phyloP scores from a whole-genome alignment of 2,797 vertebrate species.

The Centropyge bicolor region DNA sequence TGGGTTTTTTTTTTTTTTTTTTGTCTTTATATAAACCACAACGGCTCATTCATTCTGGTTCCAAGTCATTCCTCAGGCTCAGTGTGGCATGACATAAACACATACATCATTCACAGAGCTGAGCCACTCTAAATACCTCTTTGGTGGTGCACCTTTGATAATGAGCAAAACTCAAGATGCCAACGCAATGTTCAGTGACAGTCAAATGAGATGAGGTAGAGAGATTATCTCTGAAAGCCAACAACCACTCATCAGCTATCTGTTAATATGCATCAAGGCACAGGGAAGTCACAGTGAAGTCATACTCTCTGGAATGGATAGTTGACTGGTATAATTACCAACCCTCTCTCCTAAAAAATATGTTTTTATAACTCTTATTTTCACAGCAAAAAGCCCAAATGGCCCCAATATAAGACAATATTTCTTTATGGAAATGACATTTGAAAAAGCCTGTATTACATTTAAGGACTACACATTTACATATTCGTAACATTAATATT shows the following conservation, averaged over 20 bases:
- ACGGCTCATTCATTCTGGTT: conserved; percentile 63
- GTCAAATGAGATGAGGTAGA: conserved; percentile 46
- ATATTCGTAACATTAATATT: not conserved
- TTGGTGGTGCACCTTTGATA: conserved; percentile 57
- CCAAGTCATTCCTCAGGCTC: conserved; percentile 70
- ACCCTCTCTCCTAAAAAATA: not conserved
- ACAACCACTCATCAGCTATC: conserved; percentile 27
- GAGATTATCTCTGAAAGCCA: conserved; percentile 33
- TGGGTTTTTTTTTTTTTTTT: conserved; percentile 6
- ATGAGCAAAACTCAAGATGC: conserved; percentile 42
- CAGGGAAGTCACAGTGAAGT: not conserved
- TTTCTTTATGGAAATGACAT: not conserved
- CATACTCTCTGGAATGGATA: not conserved
- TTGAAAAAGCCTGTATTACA: not conserved
- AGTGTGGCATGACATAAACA: conserved; percentile 65
- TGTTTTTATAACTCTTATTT: not conserved
- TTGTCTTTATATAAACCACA: conserved; percentile 53
- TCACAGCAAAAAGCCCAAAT: not conserved
- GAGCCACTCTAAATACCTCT: conserved; percentile 49
- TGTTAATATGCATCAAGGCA: conserved; percentile 18
- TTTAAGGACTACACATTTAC: not conserved
- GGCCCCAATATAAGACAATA: not conserved
- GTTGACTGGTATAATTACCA: not conserved
- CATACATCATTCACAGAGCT: conserved; percentile 65
- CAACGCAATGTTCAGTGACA: conserved; percentile 38